These are phyloP conservation scores for Podocnemis expansa DNA, from an alignment of 2,113 vertebrate genomes.

Conservation along the genomic window DNA sequence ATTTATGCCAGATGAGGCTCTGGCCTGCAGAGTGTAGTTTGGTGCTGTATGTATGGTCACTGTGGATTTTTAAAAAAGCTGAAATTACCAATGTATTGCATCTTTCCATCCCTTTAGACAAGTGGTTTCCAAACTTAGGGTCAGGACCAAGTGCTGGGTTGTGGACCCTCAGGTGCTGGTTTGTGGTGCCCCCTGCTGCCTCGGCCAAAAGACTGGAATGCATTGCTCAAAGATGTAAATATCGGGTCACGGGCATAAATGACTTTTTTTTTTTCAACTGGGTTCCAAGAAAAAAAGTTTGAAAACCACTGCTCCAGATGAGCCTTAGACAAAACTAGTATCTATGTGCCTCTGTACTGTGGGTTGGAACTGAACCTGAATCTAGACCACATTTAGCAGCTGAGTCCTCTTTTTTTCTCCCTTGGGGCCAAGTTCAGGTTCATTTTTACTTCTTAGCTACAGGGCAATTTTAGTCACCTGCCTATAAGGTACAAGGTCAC, in stretches of 20 bases:
- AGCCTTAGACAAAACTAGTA: background rate
- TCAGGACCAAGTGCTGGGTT: no score
- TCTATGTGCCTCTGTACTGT: background rate
- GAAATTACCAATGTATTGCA: background rate
- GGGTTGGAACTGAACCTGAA: background rate
- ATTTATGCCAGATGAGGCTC: background rate
- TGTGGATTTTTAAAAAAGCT: background rate
- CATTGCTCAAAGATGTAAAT: no score
- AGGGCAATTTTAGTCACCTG: background rate
- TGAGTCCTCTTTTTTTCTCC: background rate
- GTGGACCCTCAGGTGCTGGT: no score
- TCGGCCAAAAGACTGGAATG: no score
- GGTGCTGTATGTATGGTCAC: background rate
- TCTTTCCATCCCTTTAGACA: background rate
- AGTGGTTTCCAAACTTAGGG: no score
- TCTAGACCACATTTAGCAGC: background rate
- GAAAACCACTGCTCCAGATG: no score
- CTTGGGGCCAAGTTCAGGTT: background rate
- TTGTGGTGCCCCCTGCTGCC: no score
- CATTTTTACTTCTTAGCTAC: background rate
- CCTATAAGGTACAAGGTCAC: rapidly evolving
- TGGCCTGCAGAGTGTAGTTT: background rate
- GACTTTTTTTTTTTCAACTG: no score
- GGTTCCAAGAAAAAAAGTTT: no score
- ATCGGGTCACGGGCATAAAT: no score